A percentile compares a stretch with the other conserved stretches of the same genome.
Evolutionary conservation across 1,140 invertebrate genomes (phyloP).

Genomic region (Littorina saxatilis): DNA sequence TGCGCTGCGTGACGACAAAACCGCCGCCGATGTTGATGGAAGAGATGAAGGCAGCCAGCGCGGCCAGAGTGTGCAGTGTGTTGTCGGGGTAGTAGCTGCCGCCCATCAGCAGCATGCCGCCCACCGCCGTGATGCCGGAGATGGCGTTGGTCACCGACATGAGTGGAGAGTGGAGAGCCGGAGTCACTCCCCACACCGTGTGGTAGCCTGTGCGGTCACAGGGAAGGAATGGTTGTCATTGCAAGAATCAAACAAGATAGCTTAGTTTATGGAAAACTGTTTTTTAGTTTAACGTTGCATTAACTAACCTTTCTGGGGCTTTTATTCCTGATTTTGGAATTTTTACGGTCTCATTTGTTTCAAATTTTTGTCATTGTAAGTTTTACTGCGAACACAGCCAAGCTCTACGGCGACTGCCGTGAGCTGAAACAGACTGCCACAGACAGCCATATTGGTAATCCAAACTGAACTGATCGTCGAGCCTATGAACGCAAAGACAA

Average conservation of each 20-base stretch:
- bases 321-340: too few species aligned
- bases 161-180: conserved; percentile 91
- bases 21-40: conserved; percentile 95
- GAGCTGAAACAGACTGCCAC: too few species aligned
- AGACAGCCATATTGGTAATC: too few species aligned
- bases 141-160: conserved; percentile 97
- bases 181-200: conserved; percentile 94
- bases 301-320: too few species aligned
- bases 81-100: conserved; percentile 86
- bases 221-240: neutral
- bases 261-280: too few species aligned
- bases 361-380: too few species aligned
- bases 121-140: conserved; percentile 93
- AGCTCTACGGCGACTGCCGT: too few species aligned
- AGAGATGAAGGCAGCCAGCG: conserved; percentile 89
- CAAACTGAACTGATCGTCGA: too few species aligned
- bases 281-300: neutral
- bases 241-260: neutral
- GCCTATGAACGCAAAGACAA: too few species aligned
- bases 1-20: conserved; percentile 92
- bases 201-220: conserved; percentile 81
- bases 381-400: too few species aligned
- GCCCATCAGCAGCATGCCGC: conserved; percentile 88
- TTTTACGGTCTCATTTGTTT: too few species aligned
- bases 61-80: conserved; percentile 83